A percentile compares a stretch with the other conserved stretches of the same genome.
Evolutionary conservation across 2,888 invertebrate genomes (phyloP).

Genomic region (Xestia c-nigrum): DNA sequence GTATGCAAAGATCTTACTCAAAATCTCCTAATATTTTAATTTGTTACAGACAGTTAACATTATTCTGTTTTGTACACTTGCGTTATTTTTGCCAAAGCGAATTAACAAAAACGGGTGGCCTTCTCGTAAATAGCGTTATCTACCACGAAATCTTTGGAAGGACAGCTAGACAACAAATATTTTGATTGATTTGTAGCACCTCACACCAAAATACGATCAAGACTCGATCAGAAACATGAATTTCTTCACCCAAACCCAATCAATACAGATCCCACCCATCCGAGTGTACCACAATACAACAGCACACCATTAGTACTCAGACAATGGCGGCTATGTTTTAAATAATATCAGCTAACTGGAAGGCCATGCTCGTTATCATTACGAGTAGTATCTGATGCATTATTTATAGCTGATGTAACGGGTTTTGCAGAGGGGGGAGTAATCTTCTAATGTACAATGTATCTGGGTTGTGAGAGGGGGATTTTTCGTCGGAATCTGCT

Average conservation of each 20-base stretch:
- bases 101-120: background rate
- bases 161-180: background rate
- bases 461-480: conserved; percentile 45
- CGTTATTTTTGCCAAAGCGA: background rate
- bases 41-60: background rate
- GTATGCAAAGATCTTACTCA: background rate
- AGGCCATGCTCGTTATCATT: conserved; percentile 79
- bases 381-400: conserved; percentile 77
- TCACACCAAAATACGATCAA: background rate
- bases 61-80: background rate
- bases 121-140: background rate
- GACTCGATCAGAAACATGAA: background rate
- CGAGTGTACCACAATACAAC: conserved; percentile 24
- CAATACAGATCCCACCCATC: conserved; percentile 38
- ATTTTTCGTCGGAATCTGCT: conserved; percentile 32
- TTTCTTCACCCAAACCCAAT: background rate
- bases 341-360: conserved; percentile 80
- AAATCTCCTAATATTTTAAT: background rate
- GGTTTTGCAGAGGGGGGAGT: conserved; percentile 60
- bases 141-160: background rate
- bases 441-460: conserved; percentile 68
- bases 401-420: conserved; percentile 81
- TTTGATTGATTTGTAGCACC: background rate
- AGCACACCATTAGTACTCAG: conserved; percentile 69
- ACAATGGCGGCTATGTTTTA: conserved; percentile 70